Base-by-base conservation (phyloP, 1,140 invertebrate species). In the Zaprionus vittiger region DNA sequence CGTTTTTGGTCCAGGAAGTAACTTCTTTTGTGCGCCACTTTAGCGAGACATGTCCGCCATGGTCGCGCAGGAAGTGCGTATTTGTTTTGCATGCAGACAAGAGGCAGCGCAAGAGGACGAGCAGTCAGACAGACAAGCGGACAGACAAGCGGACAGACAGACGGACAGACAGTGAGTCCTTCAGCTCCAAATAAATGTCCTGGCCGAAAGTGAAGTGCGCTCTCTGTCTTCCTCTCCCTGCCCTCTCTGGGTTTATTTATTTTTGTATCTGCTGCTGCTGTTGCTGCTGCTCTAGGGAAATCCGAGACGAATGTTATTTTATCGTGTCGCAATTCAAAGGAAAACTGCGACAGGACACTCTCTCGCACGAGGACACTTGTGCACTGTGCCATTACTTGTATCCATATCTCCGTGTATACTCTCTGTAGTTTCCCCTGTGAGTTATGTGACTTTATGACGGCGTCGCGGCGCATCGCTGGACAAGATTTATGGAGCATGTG, bases 301-400 rank as follows among this genome's bases (percentile, higher is more conserved):
- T 89, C 57, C 62, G 91, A 92, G 78, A 73, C 76, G 61, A 69
- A 92, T 91, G 87, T 91, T 92, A 83, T 90, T 90, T 83, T 89
- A 84, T 89, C 84, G 73, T 80, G 85, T 90, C 81, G 85, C 85
- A 90, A 84, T 89, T 89, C 85, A 85, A 77, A 49, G 80, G 77
- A 91, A 89, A 80, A 74, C 60, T 74, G 70, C 70, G 64, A 24
- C 20, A 57, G 61, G 44, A 60, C 81, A 84, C 78, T 82, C 61
- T 61, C 62, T 24, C 54, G 7, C 54, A 26, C 41, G 41, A 61
- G 44, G 31, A 59, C 54, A 49, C 64, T 80, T 72, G 73, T 65
- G 37, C 14, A 26, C 31, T 34, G 31, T 34, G 61, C 38, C 56
- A 44, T 56, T 77, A 44, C 28, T 37, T 71, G 24, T 54, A 47